Conservation (phyloP, 2,113 vertebrate species). For the Oryzias javanicus region DNA sequence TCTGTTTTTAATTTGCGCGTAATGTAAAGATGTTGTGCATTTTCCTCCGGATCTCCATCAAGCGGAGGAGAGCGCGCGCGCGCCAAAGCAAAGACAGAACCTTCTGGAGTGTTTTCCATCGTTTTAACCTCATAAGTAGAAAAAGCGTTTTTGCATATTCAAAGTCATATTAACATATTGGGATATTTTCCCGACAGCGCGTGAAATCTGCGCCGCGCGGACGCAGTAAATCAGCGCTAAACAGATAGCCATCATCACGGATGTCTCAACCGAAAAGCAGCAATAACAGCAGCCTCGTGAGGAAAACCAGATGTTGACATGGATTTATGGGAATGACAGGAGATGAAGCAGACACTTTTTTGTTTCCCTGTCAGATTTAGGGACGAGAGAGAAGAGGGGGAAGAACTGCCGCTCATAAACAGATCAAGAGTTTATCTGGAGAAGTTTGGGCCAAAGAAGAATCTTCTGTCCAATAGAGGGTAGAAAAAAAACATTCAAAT, state of each 20-base stretch:
- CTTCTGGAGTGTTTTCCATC: no score
- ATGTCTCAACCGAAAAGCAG: conserved; percentile 1
- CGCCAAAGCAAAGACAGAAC: no score
- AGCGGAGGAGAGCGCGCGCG: no score
- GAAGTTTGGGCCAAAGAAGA: no score
- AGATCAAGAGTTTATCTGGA: background rate
- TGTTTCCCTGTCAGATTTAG: background rate
- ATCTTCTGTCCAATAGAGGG: conserved; percentile 28
- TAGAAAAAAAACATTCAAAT: background rate
- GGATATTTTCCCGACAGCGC: no score
- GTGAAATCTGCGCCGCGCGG: background rate
- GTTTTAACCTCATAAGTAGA: no score
- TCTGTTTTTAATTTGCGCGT: no score
- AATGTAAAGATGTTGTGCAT: no score
- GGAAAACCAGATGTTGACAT: conserved; percentile 33
- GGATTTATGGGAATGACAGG: conserved; percentile 12
- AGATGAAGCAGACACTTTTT: no score
- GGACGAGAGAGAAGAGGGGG: background rate
- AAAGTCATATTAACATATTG: no score
- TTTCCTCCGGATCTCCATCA: no score
- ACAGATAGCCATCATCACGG: conserved; percentile 27
- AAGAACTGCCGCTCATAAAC: background rate
- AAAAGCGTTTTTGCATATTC: no score
- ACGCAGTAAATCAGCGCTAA: conserved; percentile 31
- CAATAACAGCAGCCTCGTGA: conserved; percentile 12